Conservation (phyloP, 1,140 invertebrate genomes). For the Reticulitermes speratus region DNA sequence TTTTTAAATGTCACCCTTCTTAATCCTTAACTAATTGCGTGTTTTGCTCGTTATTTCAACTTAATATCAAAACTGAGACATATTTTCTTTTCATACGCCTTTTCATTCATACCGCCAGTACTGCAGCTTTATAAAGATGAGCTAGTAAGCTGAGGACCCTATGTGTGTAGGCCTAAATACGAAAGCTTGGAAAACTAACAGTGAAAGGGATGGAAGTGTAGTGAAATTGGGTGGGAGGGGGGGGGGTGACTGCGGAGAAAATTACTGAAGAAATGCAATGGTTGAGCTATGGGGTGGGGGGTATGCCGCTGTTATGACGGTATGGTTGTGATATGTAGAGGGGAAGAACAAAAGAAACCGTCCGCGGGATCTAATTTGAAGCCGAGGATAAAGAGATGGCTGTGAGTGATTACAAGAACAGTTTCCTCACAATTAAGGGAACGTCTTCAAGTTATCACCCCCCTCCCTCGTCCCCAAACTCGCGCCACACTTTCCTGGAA, state of each 20-base stretch:
- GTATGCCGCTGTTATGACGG: not conserved
- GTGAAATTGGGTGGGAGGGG: too few relatives aligned
- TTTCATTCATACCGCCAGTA: not conserved
- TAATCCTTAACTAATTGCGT: not conserved
- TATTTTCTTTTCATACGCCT: not conserved
- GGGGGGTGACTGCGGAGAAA: not conserved
- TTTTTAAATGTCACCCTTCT: not conserved
- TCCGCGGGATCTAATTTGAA: not conserved
- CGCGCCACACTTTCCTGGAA: not conserved
- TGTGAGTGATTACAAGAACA: conserved; percentile 18
- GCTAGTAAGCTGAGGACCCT: too few relatives aligned
- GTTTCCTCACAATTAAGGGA: not conserved
- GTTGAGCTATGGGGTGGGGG: not conserved
- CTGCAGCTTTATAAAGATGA: too few relatives aligned
- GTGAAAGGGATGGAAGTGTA: too few relatives aligned
- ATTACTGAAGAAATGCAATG: not conserved
- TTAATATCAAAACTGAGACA: not conserved
- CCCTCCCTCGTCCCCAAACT: too few relatives aligned
- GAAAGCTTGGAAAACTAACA: too few relatives aligned
- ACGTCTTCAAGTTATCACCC: conserved; percentile 6
- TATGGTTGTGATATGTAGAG: too few relatives aligned
- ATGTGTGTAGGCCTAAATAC: too few relatives aligned
- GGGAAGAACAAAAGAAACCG: not conserved
- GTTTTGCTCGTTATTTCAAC: not conserved
- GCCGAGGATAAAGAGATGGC: not conserved